Conservation (phyloP, 2,113 vertebrate species). For the Carettochelys insculpta region DNA sequence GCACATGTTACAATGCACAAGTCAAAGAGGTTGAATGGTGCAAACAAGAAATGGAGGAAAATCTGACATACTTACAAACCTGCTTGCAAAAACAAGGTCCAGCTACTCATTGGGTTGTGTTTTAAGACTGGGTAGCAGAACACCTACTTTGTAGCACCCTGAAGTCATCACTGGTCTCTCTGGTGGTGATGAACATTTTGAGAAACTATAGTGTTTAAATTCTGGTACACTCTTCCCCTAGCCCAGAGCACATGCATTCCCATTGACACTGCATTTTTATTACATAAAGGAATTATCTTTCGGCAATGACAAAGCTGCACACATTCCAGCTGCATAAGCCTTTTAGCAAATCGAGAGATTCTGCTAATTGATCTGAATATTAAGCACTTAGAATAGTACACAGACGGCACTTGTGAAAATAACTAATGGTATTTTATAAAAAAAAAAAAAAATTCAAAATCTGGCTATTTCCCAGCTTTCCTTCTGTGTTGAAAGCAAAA, state of each 20-base stretch:
- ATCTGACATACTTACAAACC: not conserved
- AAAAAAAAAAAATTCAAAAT: slow-evolving; percentile 60
- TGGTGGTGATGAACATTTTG: not conserved
- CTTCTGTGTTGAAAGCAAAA: slow-evolving; percentile 40
- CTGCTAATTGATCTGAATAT: slow-evolving; percentile 50
- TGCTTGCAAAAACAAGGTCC: not conserved
- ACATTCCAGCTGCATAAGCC: slow-evolving; percentile 28
- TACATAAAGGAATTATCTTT: not conserved
- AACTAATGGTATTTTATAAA: slow-evolving; percentile 54
- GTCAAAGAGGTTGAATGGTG: not conserved
- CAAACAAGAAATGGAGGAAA: not conserved
- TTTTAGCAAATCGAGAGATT: slow-evolving; percentile 45
- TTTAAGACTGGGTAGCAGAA: accelerated
- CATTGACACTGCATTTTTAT: slow-evolving; percentile 18
- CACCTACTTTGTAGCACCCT: not conserved
- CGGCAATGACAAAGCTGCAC: slow-evolving; percentile 12
- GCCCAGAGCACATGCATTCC: not conserved
- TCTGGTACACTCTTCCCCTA: not conserved
- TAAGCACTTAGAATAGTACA: slow-evolving; percentile 45
- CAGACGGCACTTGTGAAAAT: slow-evolving; percentile 47
- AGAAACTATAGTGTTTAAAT: not conserved
- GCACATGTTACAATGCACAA: not conserved
- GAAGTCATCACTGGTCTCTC: too few species aligned
- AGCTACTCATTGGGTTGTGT: too few species aligned
- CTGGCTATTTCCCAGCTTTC: slow-evolving; percentile 41